These are phyloP conservation scores for Mastomys coucha DNA, from an alignment of 2,113 vertebrate genomes.

Conservation along the genomic window DNA sequence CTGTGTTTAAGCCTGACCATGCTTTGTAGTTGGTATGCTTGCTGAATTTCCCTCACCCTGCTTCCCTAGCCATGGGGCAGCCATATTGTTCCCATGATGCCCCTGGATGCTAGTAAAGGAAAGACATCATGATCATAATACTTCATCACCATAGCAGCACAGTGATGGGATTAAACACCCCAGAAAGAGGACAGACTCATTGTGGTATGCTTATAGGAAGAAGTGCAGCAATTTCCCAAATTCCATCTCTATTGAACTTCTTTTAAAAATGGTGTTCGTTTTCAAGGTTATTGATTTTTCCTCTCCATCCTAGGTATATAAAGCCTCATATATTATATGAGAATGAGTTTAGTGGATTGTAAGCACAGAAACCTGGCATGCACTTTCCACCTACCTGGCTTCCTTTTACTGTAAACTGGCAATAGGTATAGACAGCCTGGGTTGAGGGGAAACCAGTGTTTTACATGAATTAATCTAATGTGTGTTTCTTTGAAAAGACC, in stretches of 20 bases:
- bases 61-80: not conserved
- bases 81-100: not conserved
- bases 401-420: not conserved
- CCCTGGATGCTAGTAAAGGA: not conserved
- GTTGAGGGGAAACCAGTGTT: not conserved
- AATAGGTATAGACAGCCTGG: not conserved
- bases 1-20: not conserved
- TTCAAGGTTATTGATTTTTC: slow-evolving; percentile 51
- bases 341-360: slow-evolving; percentile 27
- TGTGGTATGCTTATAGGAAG: not conserved
- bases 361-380: slow-evolving; percentile 1
- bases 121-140: not conserved
- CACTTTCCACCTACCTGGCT: not conserved
- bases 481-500: slow-evolving; percentile 62
- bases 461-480: slow-evolving; percentile 24
- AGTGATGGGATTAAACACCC: not conserved
- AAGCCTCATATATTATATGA: not conserved
- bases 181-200: not conserved
- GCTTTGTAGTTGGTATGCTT: not conserved
- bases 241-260: slow-evolving; percentile 22
- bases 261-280: slow-evolving; percentile 21
- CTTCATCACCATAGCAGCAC: not conserved
- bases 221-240: slow-evolving; percentile 3
- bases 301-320: not conserved
- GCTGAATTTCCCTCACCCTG: not conserved